phyloP scores from a whole-genome alignment of 2,113 vertebrate genomes.

The Indicator maculatus region DNA sequence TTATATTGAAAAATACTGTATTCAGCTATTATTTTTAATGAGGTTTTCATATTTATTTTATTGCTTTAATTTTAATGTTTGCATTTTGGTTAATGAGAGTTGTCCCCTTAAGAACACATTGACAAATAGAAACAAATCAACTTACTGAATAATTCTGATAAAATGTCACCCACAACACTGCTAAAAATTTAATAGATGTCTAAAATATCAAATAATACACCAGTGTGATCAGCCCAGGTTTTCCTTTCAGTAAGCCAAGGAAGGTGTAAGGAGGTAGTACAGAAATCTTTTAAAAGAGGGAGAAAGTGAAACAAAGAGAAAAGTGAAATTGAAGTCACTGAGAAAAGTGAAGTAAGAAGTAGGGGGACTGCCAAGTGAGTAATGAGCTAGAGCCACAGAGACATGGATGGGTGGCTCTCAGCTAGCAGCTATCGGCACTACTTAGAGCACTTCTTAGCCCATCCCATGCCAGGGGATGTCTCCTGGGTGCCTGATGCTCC shows the following conservation, averaged over 20 bases:
- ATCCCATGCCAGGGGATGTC: neutral
- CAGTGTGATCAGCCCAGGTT: neutral
- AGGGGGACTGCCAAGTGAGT: neutral
- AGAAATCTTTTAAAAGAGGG: neutral
- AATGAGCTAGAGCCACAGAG: neutral
- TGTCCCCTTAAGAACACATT: conserved; percentile 4
- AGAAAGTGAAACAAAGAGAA: neutral
- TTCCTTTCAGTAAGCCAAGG: neutral
- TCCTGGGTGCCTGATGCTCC: accelerated
- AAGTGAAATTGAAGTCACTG: neutral
- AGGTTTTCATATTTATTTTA: conserved; percentile 34
- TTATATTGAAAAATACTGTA: neutral
- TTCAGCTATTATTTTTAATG: conserved; percentile 38
- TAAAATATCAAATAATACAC: neutral
- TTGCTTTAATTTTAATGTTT: conserved; percentile 52
- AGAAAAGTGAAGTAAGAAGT: neutral
- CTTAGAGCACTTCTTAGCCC: neutral
- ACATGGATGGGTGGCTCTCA: neutral
- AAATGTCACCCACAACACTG: neutral
- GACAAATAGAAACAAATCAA: conserved; percentile 10
- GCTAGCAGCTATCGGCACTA: neutral
- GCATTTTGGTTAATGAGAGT: conserved; percentile 20
- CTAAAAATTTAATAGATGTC: neutral
- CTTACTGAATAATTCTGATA: neutral
- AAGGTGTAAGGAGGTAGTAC: neutral